These are phyloP conservation scores for Andrena minutula DNA, from an alignment of 2,888 invertebrate species.

Conservation along the genomic window DNA sequence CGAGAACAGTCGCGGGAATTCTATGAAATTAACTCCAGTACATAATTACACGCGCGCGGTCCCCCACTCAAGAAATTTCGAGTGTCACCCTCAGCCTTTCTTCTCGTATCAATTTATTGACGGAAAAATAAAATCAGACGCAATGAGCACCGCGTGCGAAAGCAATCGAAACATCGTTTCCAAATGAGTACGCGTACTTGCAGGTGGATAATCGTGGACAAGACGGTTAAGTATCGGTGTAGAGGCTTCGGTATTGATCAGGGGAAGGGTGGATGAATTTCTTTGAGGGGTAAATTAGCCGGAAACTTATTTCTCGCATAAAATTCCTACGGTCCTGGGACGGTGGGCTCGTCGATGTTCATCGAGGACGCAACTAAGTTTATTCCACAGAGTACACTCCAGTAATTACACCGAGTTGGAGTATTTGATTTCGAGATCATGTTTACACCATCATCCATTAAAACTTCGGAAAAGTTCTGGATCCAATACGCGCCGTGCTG, in stretches of 20 bases:
- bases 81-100: neutral
- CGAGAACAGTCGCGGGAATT: neutral
- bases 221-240: neutral
- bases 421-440: conserved; percentile 68
- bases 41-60: conserved; percentile 36
- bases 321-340: conserved; percentile 21
- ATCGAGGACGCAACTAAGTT: conserved; percentile 45
- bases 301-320: conserved; percentile 19
- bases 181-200: neutral
- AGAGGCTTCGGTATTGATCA: conserved; percentile 2
- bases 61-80: conserved; percentile 9
- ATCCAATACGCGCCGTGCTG: conserved; percentile 25
- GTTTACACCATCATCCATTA: conserved; percentile 58
- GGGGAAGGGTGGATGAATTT: neutral
- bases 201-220: neutral
- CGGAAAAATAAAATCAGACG: neutral
- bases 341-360: conserved; percentile 26
- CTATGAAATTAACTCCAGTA: conserved; percentile 47
- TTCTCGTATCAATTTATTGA: conserved; percentile 12
- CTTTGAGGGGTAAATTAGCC: conserved; percentile 29
- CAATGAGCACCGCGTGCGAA: neutral
- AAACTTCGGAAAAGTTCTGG: conserved; percentile 50
- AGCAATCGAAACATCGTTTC: conserved; percentile 1
- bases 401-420: conserved; percentile 48
- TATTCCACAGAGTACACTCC: conserved; percentile 50